Conservation (phyloP, 2,888 invertebrate species). For the Stenchaetothrips biformis region DNA sequence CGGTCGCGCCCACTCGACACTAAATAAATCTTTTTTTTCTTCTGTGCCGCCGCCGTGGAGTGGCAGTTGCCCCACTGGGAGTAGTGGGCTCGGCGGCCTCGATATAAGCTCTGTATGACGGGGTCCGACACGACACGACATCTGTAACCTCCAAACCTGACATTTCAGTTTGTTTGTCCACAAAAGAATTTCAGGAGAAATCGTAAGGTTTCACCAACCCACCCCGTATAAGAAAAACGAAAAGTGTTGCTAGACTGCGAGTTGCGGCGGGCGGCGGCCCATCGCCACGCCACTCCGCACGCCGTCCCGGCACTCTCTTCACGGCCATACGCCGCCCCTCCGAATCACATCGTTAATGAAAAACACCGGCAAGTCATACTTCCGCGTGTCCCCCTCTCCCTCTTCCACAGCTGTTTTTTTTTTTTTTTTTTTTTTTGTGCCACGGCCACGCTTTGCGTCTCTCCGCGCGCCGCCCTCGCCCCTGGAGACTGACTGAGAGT, state of each 20-base stretch:
- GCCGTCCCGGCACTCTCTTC: neutral
- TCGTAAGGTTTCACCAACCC: too few relatives aligned
- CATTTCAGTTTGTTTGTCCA: too few relatives aligned
- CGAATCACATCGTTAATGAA: slow-evolving; percentile 2
- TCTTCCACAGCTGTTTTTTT: neutral
- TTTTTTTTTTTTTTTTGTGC: too few relatives aligned
- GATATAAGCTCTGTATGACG: neutral
- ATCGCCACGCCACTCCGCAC: too few relatives aligned
- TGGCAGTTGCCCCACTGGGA: neutral
- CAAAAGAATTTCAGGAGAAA: too few relatives aligned
- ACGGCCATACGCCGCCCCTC: too few relatives aligned
- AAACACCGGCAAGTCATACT: slow-evolving; percentile 12
- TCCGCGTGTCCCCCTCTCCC: neutral
- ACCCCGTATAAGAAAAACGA: too few relatives aligned
- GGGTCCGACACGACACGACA: neutral
- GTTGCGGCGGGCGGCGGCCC: too few relatives aligned
- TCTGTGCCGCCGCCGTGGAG: too few relatives aligned
- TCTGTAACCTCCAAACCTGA: neutral
- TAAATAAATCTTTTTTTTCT: slow-evolving; percentile 8
- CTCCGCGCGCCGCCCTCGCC: too few relatives aligned
- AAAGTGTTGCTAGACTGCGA: too few relatives aligned
- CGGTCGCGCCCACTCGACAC: slow-evolving; percentile 18
- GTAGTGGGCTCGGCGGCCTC: neutral
- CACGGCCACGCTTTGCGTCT: neutral
- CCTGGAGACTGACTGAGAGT: too few relatives aligned